These are phyloP conservation scores for Apolygus lucorum DNA, from an alignment of 1,140 invertebrate genomes.

Conservation along the genomic window DNA sequence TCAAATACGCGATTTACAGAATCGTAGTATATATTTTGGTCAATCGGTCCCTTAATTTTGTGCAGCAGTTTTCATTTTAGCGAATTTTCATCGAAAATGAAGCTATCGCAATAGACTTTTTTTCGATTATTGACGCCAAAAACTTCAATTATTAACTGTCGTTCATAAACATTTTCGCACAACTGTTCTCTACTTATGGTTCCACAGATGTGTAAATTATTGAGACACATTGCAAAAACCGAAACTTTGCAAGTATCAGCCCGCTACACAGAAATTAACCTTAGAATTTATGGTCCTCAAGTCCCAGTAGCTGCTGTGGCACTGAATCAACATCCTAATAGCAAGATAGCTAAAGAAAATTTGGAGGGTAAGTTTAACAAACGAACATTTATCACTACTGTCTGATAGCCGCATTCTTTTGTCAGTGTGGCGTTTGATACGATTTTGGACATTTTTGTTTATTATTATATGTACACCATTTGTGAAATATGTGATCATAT, in stretches of 20 bases:
- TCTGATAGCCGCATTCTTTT: too few relatives aligned
- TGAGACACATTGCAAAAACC: constrained; percentile 88
- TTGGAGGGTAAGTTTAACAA: constrained; percentile 60
- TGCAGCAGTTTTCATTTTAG: too few relatives aligned
- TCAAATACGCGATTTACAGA: too few relatives aligned
- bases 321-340: constrained; percentile 79
- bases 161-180: constrained; percentile 7
- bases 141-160: not conserved
- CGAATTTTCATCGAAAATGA: too few relatives aligned
- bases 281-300: constrained; percentile 88
- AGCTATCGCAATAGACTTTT: not conserved
- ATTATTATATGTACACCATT: too few relatives aligned
- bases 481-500: too few relatives aligned
- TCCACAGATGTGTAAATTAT: constrained; percentile 83
- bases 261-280: constrained; percentile 90
- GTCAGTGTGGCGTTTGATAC: not conserved
- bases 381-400: not conserved
- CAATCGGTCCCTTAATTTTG: too few relatives aligned
- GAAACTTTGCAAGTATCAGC: constrained; percentile 91
- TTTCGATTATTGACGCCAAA: not conserved
- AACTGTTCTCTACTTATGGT: not conserved
- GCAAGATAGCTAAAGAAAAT: constrained; percentile 94
- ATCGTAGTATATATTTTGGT: too few relatives aligned
- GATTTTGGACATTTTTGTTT: too few relatives aligned
- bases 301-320: constrained; percentile 88